These are phyloP conservation scores for Eclectus roratus DNA, from an alignment of 2,113 vertebrate species.

Conservation along the genomic window DNA sequence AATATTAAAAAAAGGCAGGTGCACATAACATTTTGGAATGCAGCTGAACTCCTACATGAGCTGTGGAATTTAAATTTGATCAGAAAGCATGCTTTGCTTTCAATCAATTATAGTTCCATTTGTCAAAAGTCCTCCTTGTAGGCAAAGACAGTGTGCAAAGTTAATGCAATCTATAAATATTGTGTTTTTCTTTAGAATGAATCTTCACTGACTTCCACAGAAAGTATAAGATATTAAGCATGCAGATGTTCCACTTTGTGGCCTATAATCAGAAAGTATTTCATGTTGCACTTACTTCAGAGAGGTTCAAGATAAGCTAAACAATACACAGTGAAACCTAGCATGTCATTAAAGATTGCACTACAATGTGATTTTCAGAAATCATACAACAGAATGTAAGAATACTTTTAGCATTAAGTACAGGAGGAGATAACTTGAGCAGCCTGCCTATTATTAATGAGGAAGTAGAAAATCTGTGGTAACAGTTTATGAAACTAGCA, in stretches of 20 bases:
- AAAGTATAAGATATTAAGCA: not conserved
- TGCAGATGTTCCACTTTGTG: not conserved
- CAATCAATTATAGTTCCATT: slow-evolving; percentile 11
- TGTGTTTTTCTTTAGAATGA: not conserved
- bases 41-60: not conserved
- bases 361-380: not conserved
- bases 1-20: not conserved
- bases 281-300: not conserved
- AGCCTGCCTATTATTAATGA: not conserved
- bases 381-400: not conserved
- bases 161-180: not conserved
- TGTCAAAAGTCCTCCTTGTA: not conserved
- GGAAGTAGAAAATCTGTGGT: not conserved
- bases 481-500: not conserved
- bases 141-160: not conserved
- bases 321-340: not conserved
- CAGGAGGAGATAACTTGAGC: not conserved
- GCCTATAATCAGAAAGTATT: not conserved
- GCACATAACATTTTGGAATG: not conserved
- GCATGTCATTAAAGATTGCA: not conserved
- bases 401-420: not conserved
- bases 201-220: not conserved
- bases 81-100: not conserved
- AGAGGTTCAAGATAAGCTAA: not conserved
- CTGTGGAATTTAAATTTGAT: not conserved